Evolutionary conservation across 2,113 vertebrate genomes (phyloP).

Genomic region (Chlamydotis undulata): DNA sequence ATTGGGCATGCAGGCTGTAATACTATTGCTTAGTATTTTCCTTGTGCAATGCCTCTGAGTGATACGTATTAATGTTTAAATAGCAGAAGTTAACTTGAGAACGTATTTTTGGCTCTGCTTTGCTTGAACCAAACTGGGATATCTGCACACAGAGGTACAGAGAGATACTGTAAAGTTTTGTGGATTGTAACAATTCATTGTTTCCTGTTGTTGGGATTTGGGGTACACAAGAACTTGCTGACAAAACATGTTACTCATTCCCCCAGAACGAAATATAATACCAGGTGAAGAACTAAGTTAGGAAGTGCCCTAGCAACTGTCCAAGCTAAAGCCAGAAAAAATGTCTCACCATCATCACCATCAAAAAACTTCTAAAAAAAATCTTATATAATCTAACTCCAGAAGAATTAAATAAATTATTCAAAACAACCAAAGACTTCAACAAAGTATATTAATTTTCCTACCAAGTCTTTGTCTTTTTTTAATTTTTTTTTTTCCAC

Average conservation of each 20-base stretch:
- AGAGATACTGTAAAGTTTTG: background rate
- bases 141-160: background rate
- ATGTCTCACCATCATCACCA: background rate
- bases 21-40: background rate
- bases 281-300: background rate
- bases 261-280: background rate
- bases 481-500: background rate
- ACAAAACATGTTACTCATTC: background rate
- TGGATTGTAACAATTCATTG: background rate
- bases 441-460: background rate
- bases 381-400: background rate
- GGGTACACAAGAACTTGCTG: background rate
- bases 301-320: background rate
- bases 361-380: background rate
- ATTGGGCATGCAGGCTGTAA: background rate
- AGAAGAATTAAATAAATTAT: background rate
- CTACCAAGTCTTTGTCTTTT: background rate
- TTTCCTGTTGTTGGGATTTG: background rate
- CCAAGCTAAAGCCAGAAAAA: background rate
- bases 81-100: background rate
- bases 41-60: background rate
- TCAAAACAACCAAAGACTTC: background rate
- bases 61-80: background rate
- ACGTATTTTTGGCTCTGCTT: background rate
- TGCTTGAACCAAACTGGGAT: background rate